Evolutionary conservation across 2,113 vertebrate genomes (phyloP).

Genomic region (Ophthalmolycus amberensis): DNA sequence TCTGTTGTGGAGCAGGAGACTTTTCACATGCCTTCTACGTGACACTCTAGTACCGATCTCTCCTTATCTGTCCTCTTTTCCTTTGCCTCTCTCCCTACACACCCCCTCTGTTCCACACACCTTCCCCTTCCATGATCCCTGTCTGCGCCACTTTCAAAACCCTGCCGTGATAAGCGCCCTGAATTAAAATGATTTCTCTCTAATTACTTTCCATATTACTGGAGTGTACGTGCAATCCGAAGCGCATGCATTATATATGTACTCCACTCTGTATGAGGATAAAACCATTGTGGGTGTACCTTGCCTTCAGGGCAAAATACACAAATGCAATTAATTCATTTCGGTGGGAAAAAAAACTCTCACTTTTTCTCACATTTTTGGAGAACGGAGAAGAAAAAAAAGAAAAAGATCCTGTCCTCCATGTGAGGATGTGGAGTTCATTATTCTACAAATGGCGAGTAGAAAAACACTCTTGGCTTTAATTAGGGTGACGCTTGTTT

Average conservation of each 20-base stretch:
- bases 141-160: slow-evolving; percentile 51
- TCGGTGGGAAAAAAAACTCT: slow-evolving; percentile 31
- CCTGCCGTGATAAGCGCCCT: slow-evolving; percentile 54
- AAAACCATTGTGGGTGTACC: slow-evolving; percentile 59
- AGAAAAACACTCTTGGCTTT: slow-evolving; percentile 44
- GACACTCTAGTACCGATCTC: slow-evolving; percentile 66
- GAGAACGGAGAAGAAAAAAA: slow-evolving; percentile 6
- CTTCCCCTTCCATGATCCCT: slow-evolving; percentile 55
- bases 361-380: slow-evolving; percentile 42
- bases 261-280: slow-evolving; percentile 56
- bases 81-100: background rate
- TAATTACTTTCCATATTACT: slow-evolving; percentile 75
- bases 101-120: slow-evolving; percentile 14
- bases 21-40: slow-evolving; percentile 58
- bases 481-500: slow-evolving; percentile 61
- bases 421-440: slow-evolving; percentile 49
- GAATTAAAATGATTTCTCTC: slow-evolving; percentile 73
- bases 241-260: slow-evolving; percentile 75
- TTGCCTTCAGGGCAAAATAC: slow-evolving; percentile 68
- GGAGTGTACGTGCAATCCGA: slow-evolving; percentile 57
- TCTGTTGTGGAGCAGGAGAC: slow-evolving; percentile 44
- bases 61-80: slow-evolving; percentile 61
- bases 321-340: slow-evolving; percentile 76
- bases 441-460: slow-evolving; percentile 60
- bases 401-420: slow-evolving; percentile 6